phyloP scores from a whole-genome alignment of 2,888 invertebrate genomes.

The Scaptomyza polygonia region DNA sequence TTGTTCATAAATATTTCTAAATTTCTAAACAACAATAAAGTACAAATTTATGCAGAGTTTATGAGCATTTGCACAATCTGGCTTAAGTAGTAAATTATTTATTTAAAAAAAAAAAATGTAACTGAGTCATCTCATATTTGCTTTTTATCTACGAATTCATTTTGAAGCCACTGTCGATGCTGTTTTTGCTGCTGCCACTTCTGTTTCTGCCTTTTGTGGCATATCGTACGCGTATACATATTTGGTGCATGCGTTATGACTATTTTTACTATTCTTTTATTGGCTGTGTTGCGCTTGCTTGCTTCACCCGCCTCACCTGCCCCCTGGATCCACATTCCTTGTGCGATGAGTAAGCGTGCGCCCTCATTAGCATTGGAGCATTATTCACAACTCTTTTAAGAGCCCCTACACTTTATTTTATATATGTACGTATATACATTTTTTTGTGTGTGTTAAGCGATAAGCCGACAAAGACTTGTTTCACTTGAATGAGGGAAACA shows the following conservation, averaged over 20 bases:
- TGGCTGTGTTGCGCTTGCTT: slow-evolving; percentile 36
- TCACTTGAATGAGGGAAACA: slow-evolving; percentile 7
- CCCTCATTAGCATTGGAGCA: slow-evolving; percentile 54
- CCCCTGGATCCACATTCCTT: background rate
- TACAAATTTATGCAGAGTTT: too few species aligned
- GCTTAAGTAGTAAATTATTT: too few species aligned
- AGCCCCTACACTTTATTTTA: slow-evolving; percentile 41
- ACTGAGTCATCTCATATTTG: background rate
- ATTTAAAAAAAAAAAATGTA: too few species aligned
- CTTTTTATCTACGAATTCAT: slow-evolving; percentile 42
- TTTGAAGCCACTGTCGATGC: slow-evolving; percentile 29
- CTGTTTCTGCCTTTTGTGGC: slow-evolving; percentile 21
- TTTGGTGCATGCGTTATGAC: slow-evolving; percentile 61
- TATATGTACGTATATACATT: background rate
- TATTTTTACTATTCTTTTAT: slow-evolving; percentile 62
- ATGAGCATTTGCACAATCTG: too few species aligned
- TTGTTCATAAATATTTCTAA: too few species aligned
- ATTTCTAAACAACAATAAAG: too few species aligned
- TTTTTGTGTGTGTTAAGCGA: slow-evolving; percentile 19
- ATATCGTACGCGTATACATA: slow-evolving; percentile 30
- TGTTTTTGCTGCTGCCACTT: slow-evolving; percentile 8
- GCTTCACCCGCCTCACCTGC: background rate
- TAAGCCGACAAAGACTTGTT: slow-evolving; percentile 47
- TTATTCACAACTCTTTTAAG: slow-evolving; percentile 53
- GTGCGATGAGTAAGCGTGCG: slow-evolving; percentile 49